A percentile compares a stretch with the other conserved stretches of the same genome.
Conservation (phyloP, 2,113 vertebrate genomes). For the Calyptomena viridis region DNA sequence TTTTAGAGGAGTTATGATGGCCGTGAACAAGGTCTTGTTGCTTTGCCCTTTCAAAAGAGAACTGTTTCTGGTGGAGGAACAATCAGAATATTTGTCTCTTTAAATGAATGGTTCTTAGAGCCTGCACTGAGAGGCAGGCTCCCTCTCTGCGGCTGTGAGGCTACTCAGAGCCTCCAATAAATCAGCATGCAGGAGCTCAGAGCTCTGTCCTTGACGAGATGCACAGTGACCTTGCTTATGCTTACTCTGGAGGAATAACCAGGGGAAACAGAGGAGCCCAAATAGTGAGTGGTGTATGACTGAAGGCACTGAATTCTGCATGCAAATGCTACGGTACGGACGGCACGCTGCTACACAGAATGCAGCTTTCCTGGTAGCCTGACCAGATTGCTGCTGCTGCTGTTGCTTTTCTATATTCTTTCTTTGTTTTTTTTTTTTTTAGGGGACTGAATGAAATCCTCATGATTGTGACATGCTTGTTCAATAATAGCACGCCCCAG, state of each 20-base stretch:
- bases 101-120: slow-evolving; percentile 50
- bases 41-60: not conserved
- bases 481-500: slow-evolving; percentile 32
- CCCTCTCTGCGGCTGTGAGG: slow-evolving; percentile 36
- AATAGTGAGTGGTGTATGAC: not conserved
- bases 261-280: not conserved
- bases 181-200: slow-evolving; percentile 60
- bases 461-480: slow-evolving; percentile 5
- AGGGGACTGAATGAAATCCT: slow-evolving; percentile 38
- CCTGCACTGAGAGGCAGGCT: slow-evolving; percentile 20
- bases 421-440: too few species aligned
- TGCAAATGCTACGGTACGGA: not conserved
- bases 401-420: not conserved
- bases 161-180: slow-evolving; percentile 37
- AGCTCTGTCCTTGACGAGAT: slow-evolving; percentile 76
- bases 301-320: slow-evolving; percentile 36
- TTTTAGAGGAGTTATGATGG: not conserved
- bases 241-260: slow-evolving; percentile 40
- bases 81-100: slow-evolving; percentile 62
- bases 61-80: not conserved
- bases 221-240: slow-evolving; percentile 76
- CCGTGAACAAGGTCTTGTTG: not conserved
- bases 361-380: slow-evolving; percentile 1
- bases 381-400: slow-evolving; percentile 1
- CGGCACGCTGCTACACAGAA: not conserved